Evolutionary conservation across 2,113 vertebrate genomes (phyloP), one percentile per base, ranked within the genome.

Genomic region (Pollachius pollachius): DNA sequence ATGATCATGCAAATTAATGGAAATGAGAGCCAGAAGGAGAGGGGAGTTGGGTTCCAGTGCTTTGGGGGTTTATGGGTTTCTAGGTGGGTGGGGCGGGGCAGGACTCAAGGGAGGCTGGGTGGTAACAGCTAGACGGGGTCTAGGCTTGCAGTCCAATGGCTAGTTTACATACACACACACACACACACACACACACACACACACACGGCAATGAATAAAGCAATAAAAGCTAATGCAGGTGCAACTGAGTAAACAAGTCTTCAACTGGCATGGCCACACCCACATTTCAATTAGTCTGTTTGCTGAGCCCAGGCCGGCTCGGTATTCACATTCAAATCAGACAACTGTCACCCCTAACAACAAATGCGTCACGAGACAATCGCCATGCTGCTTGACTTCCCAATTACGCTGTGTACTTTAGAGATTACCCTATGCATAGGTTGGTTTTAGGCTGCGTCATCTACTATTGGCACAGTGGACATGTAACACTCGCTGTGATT

Each of bases 311-410:
- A 84, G 80, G 73, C 81, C 68, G 58, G 69, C 74, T 60, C n/a
- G 13, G 68, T 70, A 78, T 86, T 90, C 85, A 68, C 81, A 88
- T 87, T 89, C 70, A 86, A 89, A 86, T 85, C 70, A 69, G 68
- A 68, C 70, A 48, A 17, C 67, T 71, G 73, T 73, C 74, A 68
- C n/a, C 68, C 27, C 71, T 63, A 52, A 74, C 67, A 74, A 54
- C 74, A 79, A 69, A 79, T 70, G 68, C n/a, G 17, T 67, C 61
- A 16, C 52, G 5, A 59, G 62, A 54, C 63, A 52, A 56, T 17
- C 69, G 65, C 65, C 69, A 64, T 62, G 68, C 54, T 41, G 3
- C 58, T 65, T 57, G 15, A 57, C 54, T n/a, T 57, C 54, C 15
- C n/a, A 57, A 7, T 57, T 16, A 16, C n/a, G 17, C 54, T 57